These are phyloP conservation scores for Mormyrus hasselquistii DNA, from an alignment of 2,797 vertebrate genomes.

Conservation along the genomic window DNA sequence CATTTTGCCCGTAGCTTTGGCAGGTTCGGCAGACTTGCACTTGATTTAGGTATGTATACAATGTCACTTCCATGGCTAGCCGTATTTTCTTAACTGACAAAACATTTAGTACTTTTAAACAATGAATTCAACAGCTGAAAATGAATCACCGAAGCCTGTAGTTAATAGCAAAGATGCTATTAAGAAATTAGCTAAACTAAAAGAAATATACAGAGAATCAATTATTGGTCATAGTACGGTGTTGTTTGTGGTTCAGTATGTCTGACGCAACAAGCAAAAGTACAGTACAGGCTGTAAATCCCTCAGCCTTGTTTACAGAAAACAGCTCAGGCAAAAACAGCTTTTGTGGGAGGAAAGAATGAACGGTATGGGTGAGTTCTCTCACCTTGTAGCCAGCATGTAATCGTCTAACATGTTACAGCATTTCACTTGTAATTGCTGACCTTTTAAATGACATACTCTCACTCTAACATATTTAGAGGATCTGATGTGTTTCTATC, in stretches of 20 bases:
- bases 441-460: slow-evolving; percentile 33
- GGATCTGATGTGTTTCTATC: neutral
- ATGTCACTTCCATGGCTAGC: neutral
- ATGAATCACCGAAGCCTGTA: neutral
- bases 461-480: slow-evolving; percentile 42
- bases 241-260: neutral
- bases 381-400: slow-evolving; percentile 32
- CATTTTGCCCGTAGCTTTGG: neutral
- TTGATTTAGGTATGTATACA: neutral
- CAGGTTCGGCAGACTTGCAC: neutral
- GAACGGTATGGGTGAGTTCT: slow-evolving; percentile 18
- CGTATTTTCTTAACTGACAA: neutral
- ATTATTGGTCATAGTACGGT: neutral
- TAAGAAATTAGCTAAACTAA: neutral
- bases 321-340: neutral
- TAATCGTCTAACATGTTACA: slow-evolving; percentile 33
- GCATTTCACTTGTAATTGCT: slow-evolving; percentile 24
- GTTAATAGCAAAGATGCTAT: neutral
- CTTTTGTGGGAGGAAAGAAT: neutral
- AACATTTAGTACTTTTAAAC: neutral
- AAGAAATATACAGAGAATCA: neutral
- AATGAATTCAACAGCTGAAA: neutral
- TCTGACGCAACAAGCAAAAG: neutral
- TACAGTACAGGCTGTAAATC: neutral
- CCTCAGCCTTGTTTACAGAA: neutral